These are phyloP conservation scores for Carapus acus DNA, from an alignment of 2,797 vertebrate species.

Conservation along the genomic window DNA sequence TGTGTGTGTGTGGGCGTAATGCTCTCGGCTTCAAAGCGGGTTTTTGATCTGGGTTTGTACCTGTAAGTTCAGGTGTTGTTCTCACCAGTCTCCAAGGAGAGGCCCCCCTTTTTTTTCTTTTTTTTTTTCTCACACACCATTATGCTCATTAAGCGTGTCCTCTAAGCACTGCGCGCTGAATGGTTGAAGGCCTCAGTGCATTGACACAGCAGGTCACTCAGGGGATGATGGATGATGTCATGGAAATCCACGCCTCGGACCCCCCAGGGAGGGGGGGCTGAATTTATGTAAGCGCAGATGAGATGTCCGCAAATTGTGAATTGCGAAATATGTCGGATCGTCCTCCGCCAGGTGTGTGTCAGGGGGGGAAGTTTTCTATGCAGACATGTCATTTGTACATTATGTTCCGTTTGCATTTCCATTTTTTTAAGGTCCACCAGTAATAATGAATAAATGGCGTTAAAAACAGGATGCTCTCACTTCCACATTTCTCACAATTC, in stretches of 20 bases:
- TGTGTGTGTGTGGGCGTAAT: slow-evolving; percentile 13
- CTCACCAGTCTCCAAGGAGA: slow-evolving; percentile 45
- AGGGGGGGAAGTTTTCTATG: not conserved
- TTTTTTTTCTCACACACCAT: slow-evolving; percentile 1
- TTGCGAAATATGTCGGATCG: too few species aligned
- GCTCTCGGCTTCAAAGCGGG: slow-evolving; percentile 28
- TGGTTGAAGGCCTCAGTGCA: slow-evolving; percentile 12
- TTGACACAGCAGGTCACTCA: slow-evolving; percentile 26
- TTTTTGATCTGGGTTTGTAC: slow-evolving; percentile 45
- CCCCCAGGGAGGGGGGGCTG: slow-evolving; percentile 20
- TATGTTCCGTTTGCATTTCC: too few species aligned
- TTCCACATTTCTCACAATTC: slow-evolving; percentile 13
- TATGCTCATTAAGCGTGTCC: slow-evolving; percentile 9
- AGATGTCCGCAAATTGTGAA: too few species aligned
- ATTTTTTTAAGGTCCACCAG: too few species aligned
- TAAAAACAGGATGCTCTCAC: slow-evolving; percentile 14
- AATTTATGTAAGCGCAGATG: slow-evolving; percentile 11
- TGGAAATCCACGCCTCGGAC: slow-evolving; percentile 22
- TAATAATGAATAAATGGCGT: slow-evolving; percentile 2
- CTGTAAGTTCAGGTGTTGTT: slow-evolving; percentile 55
- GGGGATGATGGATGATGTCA: slow-evolving; percentile 37
- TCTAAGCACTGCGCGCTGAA: slow-evolving; percentile 30
- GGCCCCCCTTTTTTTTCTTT: slow-evolving; percentile 18
- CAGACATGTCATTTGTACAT: not conserved
- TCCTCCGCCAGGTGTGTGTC: not conserved